Evolutionary conservation across 2,888 invertebrate species (phyloP).

Genomic region (Sialis fuliginosa): DNA sequence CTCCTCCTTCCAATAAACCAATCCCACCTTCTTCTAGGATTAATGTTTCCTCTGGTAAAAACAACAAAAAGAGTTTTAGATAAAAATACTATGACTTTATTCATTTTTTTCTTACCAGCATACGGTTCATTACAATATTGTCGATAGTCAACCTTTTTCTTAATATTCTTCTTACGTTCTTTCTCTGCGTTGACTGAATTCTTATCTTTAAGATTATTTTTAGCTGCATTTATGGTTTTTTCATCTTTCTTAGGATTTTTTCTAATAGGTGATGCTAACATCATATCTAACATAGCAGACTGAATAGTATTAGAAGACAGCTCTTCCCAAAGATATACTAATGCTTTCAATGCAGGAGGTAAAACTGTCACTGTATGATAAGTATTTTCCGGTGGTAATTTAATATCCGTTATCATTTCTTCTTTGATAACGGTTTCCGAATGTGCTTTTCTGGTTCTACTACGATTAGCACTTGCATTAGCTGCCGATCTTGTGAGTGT

Average conservation of each 20-base stretch:
- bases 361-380: conserved; percentile 52
- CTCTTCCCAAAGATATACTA: conserved; percentile 84
- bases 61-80: conserved; percentile 7
- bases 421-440: conserved; percentile 18
- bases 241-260: conserved; percentile 17
- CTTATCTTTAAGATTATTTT: conserved; percentile 24
- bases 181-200: conserved; percentile 20
- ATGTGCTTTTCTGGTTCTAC: conserved; percentile 27
- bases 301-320: conserved; percentile 49
- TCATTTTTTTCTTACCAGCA: background rate
- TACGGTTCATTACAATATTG: conserved; percentile 1
- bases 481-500: conserved; percentile 59
- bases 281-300: conserved; percentile 41
- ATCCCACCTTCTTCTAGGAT: conserved; percentile 11
- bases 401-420: conserved; percentile 16
- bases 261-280: conserved; percentile 34
- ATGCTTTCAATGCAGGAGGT: conserved; percentile 72
- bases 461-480: conserved; percentile 60
- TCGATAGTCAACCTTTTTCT: conserved; percentile 28
- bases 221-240: conserved; percentile 14
- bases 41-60: conserved; percentile 19
- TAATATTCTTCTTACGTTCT: conserved; percentile 33
- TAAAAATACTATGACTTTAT: background rate
- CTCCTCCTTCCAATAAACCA: conserved; percentile 15
- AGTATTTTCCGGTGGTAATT: conserved; percentile 24